Evolutionary conservation across 2,888 invertebrate genomes (phyloP), one percentile per base, ranked within the genome.

Genomic region (Chrysodeixis includens): DNA sequence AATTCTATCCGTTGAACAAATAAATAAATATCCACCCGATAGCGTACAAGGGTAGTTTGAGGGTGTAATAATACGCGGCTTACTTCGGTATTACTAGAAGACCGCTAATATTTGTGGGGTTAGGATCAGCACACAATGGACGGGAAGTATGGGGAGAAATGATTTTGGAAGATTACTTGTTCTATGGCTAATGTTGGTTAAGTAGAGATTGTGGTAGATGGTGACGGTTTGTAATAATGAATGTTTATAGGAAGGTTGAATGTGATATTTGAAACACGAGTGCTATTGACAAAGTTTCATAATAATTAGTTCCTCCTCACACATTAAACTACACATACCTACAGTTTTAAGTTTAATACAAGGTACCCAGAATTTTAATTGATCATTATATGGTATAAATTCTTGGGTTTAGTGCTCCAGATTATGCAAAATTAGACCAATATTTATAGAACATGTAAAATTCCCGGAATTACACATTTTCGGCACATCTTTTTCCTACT

Each of bases 11-110:
- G 26, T 14, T 14, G 16, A 20, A 12, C 56, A 30, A 30, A 12
- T 20, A 26, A 62, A 74, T 30, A 63, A 62, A 62, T 71, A 76
- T 62, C 68, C 53, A 63, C 66, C 65, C 22, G 55, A 51, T 66
- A 60, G 56, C 53, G 26, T 26, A 46, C 55, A 46, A 59, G 56
- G 62, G 66, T 62, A 56, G 64, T 56, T 66, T 66, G 57, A 65
- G 82, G 82, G 75, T 71, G 84, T 77, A 78, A 83, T 85, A 86
- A 86, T 78, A 61, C 71, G 52, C 54, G 82, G 87, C 82, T 88
- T 86, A 88, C 69, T 73, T 51, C 66, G 52, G 76, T 78, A 80
- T 84, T 84, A 77, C 60, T 54, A 20, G 69, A 70, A 52, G 46
- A 63, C n/a, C n/a, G 58, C 60, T 76, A 76, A 79, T 79, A 76